Conservation (phyloP, 2,888 invertebrate genomes). For the Scrobipalpa atriplicella region DNA sequence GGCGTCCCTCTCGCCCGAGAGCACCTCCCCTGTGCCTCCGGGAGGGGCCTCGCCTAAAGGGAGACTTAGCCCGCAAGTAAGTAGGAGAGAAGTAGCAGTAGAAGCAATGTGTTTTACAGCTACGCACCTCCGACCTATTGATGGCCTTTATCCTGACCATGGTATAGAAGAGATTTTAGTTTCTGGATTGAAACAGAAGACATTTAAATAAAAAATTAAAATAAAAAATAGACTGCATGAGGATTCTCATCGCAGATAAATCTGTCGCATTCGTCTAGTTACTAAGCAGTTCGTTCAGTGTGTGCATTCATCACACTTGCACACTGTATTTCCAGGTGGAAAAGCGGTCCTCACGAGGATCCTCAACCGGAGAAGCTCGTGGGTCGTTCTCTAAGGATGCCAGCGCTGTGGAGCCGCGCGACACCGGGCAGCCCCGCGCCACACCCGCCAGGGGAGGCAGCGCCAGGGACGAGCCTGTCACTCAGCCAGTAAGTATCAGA, state of each 20-base stretch:
- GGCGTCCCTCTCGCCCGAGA: conserved; percentile 37
- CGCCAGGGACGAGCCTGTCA: background rate
- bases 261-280: too few relatives aligned
- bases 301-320: background rate
- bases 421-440: conserved; percentile 4
- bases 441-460: background rate
- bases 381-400: background rate
- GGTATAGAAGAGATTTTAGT: too few relatives aligned
- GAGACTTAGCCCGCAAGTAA: conserved; percentile 46
- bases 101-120: too few relatives aligned
- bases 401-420: background rate
- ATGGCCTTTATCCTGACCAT: too few relatives aligned
- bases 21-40: conserved; percentile 38
- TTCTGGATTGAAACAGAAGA: too few relatives aligned
- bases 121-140: too few relatives aligned
- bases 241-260: too few relatives aligned
- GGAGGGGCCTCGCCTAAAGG: conserved; percentile 34
- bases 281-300: too few relatives aligned
- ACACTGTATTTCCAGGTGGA: background rate
- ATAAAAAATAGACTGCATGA: too few relatives aligned
- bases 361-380: background rate
- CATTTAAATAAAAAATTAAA: too few relatives aligned
- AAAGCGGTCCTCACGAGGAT: background rate
- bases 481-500: background rate
- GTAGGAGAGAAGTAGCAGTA: background rate